Evolutionary conservation across 2,888 invertebrate genomes (phyloP).

Genomic region (Tryphoninae sp.): DNA sequence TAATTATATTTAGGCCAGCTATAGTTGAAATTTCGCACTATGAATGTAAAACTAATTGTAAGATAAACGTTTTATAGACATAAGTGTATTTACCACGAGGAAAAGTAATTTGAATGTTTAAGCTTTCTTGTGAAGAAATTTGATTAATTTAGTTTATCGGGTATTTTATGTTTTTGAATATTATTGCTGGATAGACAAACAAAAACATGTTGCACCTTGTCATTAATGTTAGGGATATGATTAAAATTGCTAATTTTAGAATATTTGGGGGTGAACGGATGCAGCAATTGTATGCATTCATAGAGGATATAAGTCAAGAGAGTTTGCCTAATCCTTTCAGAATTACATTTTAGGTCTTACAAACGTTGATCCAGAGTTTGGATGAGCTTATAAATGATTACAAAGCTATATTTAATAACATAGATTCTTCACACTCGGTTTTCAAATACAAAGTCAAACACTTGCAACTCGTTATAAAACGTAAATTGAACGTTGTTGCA

Average conservation of each 20-base stretch:
- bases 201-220: too few relatives aligned
- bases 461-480: conserved; percentile 66
- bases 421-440: conserved; percentile 65
- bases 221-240: too few relatives aligned
- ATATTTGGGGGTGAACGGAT: too few relatives aligned
- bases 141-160: too few relatives aligned
- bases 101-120: too few relatives aligned
- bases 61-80: too few relatives aligned
- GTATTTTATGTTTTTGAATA: too few relatives aligned
- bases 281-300: neutral
- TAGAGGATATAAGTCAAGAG: neutral
- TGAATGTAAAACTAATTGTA: neutral
- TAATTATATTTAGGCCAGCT: neutral
- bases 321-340: conserved; percentile 3
- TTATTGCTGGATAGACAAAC: too few relatives aligned
- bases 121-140: too few relatives aligned
- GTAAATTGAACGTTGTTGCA: conserved; percentile 70
- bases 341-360: conserved; percentile 58
- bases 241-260: too few relatives aligned
- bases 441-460: conserved; percentile 71
- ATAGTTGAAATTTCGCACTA: neutral
- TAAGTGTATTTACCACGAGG: too few relatives aligned
- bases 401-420: conserved; percentile 57
- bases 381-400: conserved; percentile 65
- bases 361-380: conserved; percentile 63